Base-by-base conservation (phyloP, 2,888 invertebrate genomes). In the Timema podura region DNA sequence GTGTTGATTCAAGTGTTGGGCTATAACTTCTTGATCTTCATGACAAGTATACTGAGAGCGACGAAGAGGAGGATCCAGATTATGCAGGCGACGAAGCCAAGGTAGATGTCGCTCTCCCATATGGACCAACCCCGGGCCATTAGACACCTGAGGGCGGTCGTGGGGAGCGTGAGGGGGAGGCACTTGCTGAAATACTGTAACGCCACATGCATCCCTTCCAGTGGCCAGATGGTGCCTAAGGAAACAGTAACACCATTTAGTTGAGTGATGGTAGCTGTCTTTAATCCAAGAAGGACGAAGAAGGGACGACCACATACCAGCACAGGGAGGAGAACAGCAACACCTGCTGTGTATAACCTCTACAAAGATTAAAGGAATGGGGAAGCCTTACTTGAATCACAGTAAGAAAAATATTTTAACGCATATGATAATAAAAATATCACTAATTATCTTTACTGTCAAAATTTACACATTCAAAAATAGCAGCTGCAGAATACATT, bases 21-120 rank as follows among this genome's bases (percentile, higher is more conserved):
- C 30, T 45, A 61, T 45, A 61, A 45, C 30, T 61, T 61, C 61
- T 61, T 61, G 61, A 61, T 13, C 61, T 61, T 61, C 44, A 61
- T 45, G 7, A 45, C 61, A 45, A 61, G 61, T 30, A 61, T 61
- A 45, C 44, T 61, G 44, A 45, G 30, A 13, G 61, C 61, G 11
- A 61, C 11, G 61, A 61, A 61, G 8, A 61, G 44, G 10, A 61
- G 30, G 44, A 13, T 61, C 61, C 61, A 61, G 61, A 45, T 45
- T 10, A 13, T 16, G 61, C 61, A 30, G 11, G 61, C 30, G 44
- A 61, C 5, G 61, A 61, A 61, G 61, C 61, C 61, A 30, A 61
- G 61, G 61, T 61, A 61, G 7, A 61, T 45, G 9, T 61, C 61
- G 6, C 44, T 30, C 61, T 61, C 61, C 44, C 61, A 16, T 5